A percentile compares a stretch with the other conserved stretches of the same genome.
phyloP scores from a whole-genome alignment of 2,797 vertebrate genomes.

The Pipistrellus pipistrellus region DNA sequence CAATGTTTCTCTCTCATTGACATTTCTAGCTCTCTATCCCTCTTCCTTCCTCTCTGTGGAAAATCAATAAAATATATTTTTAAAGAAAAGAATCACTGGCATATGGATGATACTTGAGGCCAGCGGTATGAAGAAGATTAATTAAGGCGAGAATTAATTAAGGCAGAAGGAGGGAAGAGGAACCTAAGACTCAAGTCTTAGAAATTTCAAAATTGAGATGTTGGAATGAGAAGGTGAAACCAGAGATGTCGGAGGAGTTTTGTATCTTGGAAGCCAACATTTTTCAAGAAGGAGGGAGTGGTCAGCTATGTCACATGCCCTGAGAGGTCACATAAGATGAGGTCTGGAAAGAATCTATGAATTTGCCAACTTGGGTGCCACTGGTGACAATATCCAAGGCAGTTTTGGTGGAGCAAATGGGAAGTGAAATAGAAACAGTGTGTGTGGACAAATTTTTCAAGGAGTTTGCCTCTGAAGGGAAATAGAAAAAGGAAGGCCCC shows the following conservation, averaged over 20 bases:
- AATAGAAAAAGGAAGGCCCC: not conserved
- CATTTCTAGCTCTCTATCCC: too few species aligned
- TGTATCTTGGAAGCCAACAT: slow-evolving; percentile 1
- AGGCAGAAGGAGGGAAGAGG: not conserved
- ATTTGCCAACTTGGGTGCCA: not conserved
- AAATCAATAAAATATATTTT: too few species aligned
- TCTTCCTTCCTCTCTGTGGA: too few species aligned
- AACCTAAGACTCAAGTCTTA: not conserved
- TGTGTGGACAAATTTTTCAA: not conserved
- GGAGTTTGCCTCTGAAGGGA: not conserved
- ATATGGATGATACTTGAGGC: not conserved
- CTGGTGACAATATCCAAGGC: not conserved
- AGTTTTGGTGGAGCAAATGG: not conserved
- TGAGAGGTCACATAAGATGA: not conserved
- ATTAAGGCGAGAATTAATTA: not conserved
- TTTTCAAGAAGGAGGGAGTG: not conserved
- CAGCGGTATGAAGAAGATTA: not conserved
- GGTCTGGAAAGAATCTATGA: not conserved
- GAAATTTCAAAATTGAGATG: not conserved
- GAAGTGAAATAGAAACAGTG: not conserved
- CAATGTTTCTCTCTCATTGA: too few species aligned
- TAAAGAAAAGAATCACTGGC: not conserved
- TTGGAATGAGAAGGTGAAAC: not conserved
- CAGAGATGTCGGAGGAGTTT: not conserved
- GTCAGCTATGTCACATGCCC: not conserved